Percentiles rank a stretch among this genome's conserved stretches.
phyloP scores from a whole-genome alignment of 2,888 invertebrate species.

The Bedellia somnulentella region DNA sequence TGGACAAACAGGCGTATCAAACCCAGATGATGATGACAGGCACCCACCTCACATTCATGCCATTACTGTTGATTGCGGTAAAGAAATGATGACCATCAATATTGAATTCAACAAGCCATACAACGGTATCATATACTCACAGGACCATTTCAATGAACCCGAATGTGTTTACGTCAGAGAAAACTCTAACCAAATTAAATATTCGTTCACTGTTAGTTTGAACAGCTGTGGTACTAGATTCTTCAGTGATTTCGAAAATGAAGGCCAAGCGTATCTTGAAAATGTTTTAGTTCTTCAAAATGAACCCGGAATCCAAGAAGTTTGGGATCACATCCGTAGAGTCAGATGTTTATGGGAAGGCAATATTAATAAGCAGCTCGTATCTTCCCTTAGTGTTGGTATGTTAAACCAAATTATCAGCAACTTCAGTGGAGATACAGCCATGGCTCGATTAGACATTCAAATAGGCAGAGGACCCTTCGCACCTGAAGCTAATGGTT shows the following conservation, averaged over 20 bases:
- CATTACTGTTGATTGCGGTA: slow-evolving; percentile 75
- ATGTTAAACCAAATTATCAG: slow-evolving; percentile 80
- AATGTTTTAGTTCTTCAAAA: slow-evolving; percentile 78
- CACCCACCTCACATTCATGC: slow-evolving; percentile 78
- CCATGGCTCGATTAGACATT: slow-evolving; percentile 76
- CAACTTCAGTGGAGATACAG: slow-evolving; percentile 84
- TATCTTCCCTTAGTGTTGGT: slow-evolving; percentile 74
- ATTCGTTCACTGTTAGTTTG: slow-evolving; percentile 72
- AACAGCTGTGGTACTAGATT: slow-evolving; percentile 80
- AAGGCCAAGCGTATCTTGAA: slow-evolving; percentile 78
- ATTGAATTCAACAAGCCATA: slow-evolving; percentile 77
- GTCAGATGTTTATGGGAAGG: slow-evolving; percentile 84
- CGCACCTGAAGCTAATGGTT: slow-evolving; percentile 72
- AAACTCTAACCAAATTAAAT: slow-evolving; percentile 69
- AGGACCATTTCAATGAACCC: slow-evolving; percentile 69
- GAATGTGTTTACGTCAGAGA: slow-evolving; percentile 74
- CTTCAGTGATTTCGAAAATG: slow-evolving; percentile 73
- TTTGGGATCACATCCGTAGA: slow-evolving; percentile 78
- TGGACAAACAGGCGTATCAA: slow-evolving; percentile 4
- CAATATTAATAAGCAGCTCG: slow-evolving; percentile 72
- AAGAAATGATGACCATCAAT: slow-evolving; percentile 81
- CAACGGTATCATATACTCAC: slow-evolving; percentile 79
- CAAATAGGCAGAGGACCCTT: slow-evolving; percentile 77
- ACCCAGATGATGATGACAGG: slow-evolving; percentile 54
- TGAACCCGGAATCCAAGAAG: slow-evolving; percentile 74